Evolutionary conservation across 1,140 invertebrate genomes (phyloP), one percentile per base, ranked within the genome.

Genomic region (Hyphantria cunea): DNA sequence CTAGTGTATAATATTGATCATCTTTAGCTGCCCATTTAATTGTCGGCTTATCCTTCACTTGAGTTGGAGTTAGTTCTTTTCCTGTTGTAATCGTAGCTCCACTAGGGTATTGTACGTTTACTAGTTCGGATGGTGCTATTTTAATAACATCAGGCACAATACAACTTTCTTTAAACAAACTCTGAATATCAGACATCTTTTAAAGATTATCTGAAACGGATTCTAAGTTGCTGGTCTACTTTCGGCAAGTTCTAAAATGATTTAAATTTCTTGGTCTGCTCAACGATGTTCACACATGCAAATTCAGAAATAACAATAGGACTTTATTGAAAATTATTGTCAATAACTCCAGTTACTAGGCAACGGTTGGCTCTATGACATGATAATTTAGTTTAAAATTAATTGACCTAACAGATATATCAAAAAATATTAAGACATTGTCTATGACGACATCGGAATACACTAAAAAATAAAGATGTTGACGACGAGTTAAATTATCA

Each of bases 1-100:
- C 94, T 3, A 98, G 86, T 25, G 95, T 96, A 79, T 98, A 98
- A 74, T 84, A 90, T 64, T 80, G 76, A 48, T 72, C 69, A 41
- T 86, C 80, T 66, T 87, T 86, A n/a, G 78, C 66, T 1, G 84
- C 73, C 84, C 86, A 89, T 74, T 82, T 83, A 3, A 89, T 78
- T 0, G 51, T 31, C 2, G 87, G 87, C 41, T 75, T 78, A 68
- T 90, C 80, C 69, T 90, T 89, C 3, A 88, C 86, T 77, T 89
- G 86, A 31, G 80, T 86, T 12, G 82, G 85, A 37, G 84, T 89
- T 13, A 87, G 66, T 59, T 86, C 84, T 51, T 83, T 83, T 6
- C 80, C 81, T 9, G 76, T 66, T 8, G 79, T 62, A 31, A 86
- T 76, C 0, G 65, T 60, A 11, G 72, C 41, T 7, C 77, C 80